Evolutionary conservation across 2,797 vertebrate species (phyloP), one percentile per base, ranked within the genome.

Genomic region (Odontamblyopus lacepedii): DNA sequence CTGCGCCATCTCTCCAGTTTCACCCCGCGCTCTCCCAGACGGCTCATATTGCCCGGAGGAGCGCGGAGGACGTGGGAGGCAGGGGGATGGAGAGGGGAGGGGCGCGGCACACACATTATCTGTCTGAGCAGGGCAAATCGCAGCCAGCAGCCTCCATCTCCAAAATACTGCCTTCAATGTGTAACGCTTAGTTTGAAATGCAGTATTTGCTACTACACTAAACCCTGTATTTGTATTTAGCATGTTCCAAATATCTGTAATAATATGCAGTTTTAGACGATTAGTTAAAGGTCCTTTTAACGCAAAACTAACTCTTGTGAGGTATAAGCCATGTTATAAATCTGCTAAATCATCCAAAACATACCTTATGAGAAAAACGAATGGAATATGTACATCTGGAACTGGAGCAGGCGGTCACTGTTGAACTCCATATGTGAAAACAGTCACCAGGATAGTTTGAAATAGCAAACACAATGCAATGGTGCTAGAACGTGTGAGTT

Each of bases 21-120:
- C 89, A 90, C 85, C 91, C 84, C 82, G 84, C 88, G 88, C 88
- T 89, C 87, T 83, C 89, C 81, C 89, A 91, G 89, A 91, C 88
- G 87, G 87, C 88, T 92, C 90, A 79, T 85, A 88, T 89, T 81
- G 88, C 90, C 91, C 82, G 44, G 73, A 90, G 91, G 89, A 85
- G 87, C 81, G 80, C 78, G 82, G 88, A 79, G 86, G 88, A 88
- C 88, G 87, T 79, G 83, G 85, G 79, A 77, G 84, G 85, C n/a
- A 64, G 64, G 70, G 27, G 74, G 68, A 30, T 19, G 35, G 61
- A 62, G 3, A 50, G 27, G 6, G n/a, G 63, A 13, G 77, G 77
- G 57, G 87, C 5, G 87, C 12, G 5, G 55, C 5, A 15, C 64
- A 87, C 84, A 85, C 83, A 89, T 89, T 89, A 90, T 91, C 88